Percentiles rank a stretch among this genome's conserved stretches.
phyloP scores from a whole-genome alignment of 2,888 invertebrate species.

The Ophion costatus region DNA sequence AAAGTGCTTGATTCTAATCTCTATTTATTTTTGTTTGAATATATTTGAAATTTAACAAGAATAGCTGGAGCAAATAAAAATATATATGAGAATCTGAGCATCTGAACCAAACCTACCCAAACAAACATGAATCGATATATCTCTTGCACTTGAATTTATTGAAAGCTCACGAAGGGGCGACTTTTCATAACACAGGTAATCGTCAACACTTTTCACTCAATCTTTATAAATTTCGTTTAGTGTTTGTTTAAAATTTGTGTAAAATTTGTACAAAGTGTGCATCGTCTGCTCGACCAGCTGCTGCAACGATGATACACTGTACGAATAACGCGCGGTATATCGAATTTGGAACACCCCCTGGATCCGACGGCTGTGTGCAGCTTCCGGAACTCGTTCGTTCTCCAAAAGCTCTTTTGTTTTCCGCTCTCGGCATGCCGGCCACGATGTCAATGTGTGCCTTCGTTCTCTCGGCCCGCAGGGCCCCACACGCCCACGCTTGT shows the following conservation, averaged over 20 bases:
- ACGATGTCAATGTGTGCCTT: constrained; percentile 26
- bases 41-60: no score
- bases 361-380: constrained; percentile 32
- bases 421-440: not conserved
- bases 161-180: no score
- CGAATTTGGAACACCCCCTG: constrained; percentile 58
- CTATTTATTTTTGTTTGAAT: no score
- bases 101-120: no score
- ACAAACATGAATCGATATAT: no score
- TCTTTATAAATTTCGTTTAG: no score
- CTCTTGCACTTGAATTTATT: not conserved
- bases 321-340: constrained; percentile 31
- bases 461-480: constrained; percentile 12
- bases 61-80: no score
- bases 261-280: not conserved
- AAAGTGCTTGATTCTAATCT: no score
- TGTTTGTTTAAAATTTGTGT: no score
- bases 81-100: not conserved
- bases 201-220: not conserved
- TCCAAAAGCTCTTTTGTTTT: constrained; percentile 61
- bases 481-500: constrained; percentile 51
- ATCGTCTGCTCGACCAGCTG: no score
- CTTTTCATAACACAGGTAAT: no score
- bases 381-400: constrained; percentile 64
- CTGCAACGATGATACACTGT: constrained; percentile 1